phyloP scores from a whole-genome alignment of 2,113 vertebrate species.

The Pseudorasbora parva region DNA sequence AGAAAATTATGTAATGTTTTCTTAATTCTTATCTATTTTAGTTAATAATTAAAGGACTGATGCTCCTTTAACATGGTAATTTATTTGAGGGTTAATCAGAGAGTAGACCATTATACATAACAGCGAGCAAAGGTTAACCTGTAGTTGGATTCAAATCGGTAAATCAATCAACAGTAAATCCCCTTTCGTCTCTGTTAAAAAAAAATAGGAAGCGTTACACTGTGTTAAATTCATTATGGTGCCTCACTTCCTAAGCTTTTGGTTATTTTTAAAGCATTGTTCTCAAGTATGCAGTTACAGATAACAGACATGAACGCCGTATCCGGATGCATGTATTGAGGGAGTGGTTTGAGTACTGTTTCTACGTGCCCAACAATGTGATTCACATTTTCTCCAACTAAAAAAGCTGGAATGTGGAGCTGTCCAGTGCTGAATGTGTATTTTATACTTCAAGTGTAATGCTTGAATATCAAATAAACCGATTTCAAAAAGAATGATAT shows the following conservation, averaged over 20 bases:
- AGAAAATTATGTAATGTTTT: background rate
- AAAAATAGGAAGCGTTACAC: background rate
- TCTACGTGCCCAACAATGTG: background rate
- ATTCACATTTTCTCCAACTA: background rate
- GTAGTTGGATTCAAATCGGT: background rate
- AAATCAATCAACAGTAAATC: background rate
- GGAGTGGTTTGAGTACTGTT: background rate
- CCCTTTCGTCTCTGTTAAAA: background rate
- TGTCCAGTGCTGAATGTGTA: constrained; percentile 49
- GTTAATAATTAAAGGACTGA: background rate
- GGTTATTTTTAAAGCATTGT: constrained; percentile 33
- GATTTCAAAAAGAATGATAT: too few species aligned
- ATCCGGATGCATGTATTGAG: background rate
- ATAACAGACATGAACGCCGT: background rate
- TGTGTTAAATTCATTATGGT: background rate
- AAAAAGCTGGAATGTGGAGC: constrained; percentile 27
- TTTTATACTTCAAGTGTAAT: background rate
- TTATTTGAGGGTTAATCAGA: constrained; percentile 9
- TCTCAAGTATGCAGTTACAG: background rate
- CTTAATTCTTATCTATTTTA: background rate
- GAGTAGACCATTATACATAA: background rate
- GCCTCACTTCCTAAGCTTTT: background rate
- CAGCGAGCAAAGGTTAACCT: background rate
- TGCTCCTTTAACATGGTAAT: background rate
- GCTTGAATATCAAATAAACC: background rate